Evolutionary conservation across 2,888 invertebrate genomes (phyloP), one percentile per base, ranked within the genome.

Genomic region (Crossocerus cetratus): DNA sequence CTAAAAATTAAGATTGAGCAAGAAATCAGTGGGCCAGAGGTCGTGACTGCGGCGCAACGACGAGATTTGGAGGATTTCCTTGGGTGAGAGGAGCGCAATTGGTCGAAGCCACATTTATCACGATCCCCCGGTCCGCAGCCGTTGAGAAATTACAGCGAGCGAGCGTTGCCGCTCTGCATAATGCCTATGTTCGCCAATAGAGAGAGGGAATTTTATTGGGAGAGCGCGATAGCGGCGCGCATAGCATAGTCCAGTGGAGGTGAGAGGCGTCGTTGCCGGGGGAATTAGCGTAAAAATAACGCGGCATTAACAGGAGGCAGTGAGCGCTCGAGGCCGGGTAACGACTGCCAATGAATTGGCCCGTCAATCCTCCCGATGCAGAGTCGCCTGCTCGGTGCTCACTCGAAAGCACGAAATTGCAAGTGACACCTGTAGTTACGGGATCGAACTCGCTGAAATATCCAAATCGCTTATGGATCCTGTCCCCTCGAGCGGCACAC

Each of bases 381-480:
- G 14, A 14, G 16, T 14, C 49, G 13, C 43, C 43, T 8, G 5
- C 16, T 49, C 49, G n/a, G 16, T 49, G 14, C 14, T n/a, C 16
- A 49, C 61, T 21, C n/a, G n/a, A 22, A 43, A n/a, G 55, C 32
- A 1, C 32, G 54, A 49, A 43, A 56, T 65, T 74, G 68, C 67
- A 57, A 72, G 62, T 69, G 72, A 69, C 72, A 57, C 21, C 32
- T n/a, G 55, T n/a, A 65, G 54, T 62, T 20, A 62, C 65, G 20
- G 45, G 16, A 23, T 5, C 11, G n/a, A 21, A 13, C 56, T 16
- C 44, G 56, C 23, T 45, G 49, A 63, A 69, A 73, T 69, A 66
- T 57, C 56, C n/a, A 45, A 60, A 60, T 45, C 45, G 45, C 14
- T 60, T 22, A 45, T 45, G 60, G 22, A 60, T 44, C 22, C 21